phyloP scores from a whole-genome alignment of 2,797 vertebrate species.

The Cossypha caffra region DNA sequence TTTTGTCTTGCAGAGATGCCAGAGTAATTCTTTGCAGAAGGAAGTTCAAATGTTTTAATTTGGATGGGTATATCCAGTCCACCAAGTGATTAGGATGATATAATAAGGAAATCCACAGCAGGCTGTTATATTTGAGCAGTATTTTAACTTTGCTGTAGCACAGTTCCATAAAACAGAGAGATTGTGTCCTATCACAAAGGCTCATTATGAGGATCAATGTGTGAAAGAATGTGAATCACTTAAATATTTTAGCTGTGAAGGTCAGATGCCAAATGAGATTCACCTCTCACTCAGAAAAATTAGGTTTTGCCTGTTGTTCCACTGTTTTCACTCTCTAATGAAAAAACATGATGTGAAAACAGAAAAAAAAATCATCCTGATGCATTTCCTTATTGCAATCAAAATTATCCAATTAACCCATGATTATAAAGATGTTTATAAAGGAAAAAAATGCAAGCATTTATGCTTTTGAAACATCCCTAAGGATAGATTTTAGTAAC shows the following conservation, averaged over 20 bases:
- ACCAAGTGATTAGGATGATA: neutral
- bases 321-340: neutral
- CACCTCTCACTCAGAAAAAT: neutral
- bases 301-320: neutral
- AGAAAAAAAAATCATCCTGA: neutral
- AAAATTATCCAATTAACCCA: neutral
- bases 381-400: neutral
- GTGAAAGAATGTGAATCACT: neutral
- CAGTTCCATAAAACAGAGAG: neutral
- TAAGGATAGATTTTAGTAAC: neutral
- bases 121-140: neutral
- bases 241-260: neutral
- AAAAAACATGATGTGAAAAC: neutral
- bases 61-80: neutral
- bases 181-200: neutral
- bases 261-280: neutral
- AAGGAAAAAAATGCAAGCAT: neutral
- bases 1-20: neutral
- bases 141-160: neutral
- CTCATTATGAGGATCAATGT: neutral
- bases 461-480: neutral
- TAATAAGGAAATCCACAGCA: neutral
- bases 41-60: neutral
- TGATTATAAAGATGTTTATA: neutral
- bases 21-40: neutral